These are phyloP conservation scores for Anoura caudifer DNA, from an alignment of 2,113 vertebrate genomes.

Conservation along the genomic window DNA sequence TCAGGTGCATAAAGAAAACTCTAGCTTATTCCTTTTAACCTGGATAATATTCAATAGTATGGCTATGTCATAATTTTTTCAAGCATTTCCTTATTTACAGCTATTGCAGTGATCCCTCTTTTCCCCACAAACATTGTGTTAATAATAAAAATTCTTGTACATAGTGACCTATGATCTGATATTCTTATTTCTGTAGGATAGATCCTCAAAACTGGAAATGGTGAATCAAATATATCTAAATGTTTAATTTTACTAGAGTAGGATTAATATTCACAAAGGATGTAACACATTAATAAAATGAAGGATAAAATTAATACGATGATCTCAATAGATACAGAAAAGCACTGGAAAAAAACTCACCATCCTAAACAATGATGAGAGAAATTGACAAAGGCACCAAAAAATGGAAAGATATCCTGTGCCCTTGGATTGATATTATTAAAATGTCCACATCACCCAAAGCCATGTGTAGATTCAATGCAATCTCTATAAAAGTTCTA, in stretches of 20 bases:
- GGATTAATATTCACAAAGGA: background rate
- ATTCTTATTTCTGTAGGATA: slow-evolving; percentile 19
- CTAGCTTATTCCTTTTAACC: slow-evolving; percentile 12
- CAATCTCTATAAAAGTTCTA: background rate
- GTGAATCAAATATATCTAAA: background rate
- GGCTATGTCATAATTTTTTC: background rate
- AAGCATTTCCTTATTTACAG: slow-evolving; percentile 1
- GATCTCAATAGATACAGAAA: background rate
- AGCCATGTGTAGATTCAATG: background rate
- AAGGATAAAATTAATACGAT: background rate
- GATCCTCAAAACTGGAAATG: background rate
- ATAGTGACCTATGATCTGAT: background rate
- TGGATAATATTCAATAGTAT: background rate
- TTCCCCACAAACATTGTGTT: background rate
- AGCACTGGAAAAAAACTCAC: background rate
- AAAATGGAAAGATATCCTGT: background rate
- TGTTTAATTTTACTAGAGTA: background rate
- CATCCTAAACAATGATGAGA: background rate
- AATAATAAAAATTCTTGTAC: background rate
- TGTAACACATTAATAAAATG: background rate
- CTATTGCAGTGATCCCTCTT: background rate
- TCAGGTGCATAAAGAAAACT: background rate
- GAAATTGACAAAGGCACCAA: background rate
- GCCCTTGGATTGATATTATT: background rate
- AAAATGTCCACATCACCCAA: background rate